Base-by-base conservation (phyloP, 2,113 vertebrate species). In the Aix galericulata region DNA sequence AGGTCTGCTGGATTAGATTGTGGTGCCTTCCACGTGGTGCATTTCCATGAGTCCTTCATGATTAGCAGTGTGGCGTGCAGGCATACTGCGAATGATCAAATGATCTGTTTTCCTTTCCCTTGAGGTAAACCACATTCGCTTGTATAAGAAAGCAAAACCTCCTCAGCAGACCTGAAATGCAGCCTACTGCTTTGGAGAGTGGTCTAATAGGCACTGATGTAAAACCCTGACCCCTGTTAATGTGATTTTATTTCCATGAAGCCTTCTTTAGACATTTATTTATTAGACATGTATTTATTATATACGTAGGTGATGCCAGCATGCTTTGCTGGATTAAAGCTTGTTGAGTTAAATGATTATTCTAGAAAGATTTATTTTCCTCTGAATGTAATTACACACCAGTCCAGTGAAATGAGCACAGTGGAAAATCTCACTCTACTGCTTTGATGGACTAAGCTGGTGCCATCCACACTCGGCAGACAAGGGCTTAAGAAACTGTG, bases 51-150 rank as follows among this genome's bases (percentile, higher is more conserved):
- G 86, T 72, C 60, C 95, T 93, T 96, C 94, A 85, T 27, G 94
- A 85, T 56, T 80, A 79, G 40, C 74, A 85, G 82, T 16, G 72
- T 93, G 93, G 71, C 6, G 3, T 90, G 88, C 87, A 96, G 91
- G 52, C 94, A 63, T 80, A 90, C 87, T 92, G 94, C 1, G 82
- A 94, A 34, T 1, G 60, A 90, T 69, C 94, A 81, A 95, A 90
- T 91, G 93, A 95, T 94, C 85, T 96, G 92, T 96, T 97, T 97
- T 93, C 95, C 95, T 97, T 97, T 97, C 95, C 95, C 97, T 95
- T 95, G 95, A 97, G 96, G 94, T 97, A 95, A 96, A 89, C 91
- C 91, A 44, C 94, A 96, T 85, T 96, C 9, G 9, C 93, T 94
- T 94, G 86, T 87, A 27, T 93, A 95, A 97, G 95, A 97, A 97